phyloP scores from a whole-genome alignment of 2,113 vertebrate genomes.

The Clarias magur region DNA sequence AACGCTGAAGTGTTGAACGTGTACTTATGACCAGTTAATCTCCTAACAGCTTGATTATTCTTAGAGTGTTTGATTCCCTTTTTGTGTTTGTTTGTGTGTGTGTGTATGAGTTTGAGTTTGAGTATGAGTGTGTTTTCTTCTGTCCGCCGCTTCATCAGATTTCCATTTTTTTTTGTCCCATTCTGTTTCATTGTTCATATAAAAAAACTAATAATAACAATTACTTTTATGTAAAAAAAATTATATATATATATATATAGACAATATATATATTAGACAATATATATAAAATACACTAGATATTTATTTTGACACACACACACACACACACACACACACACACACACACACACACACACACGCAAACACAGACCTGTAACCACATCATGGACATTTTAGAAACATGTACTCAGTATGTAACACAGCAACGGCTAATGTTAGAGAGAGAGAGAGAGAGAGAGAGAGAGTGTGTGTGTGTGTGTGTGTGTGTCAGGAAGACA shows the following conservation, averaged over 20 bases:
- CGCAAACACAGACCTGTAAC: not conserved
- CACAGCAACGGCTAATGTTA: not conserved
- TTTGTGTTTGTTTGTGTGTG: not conserved
- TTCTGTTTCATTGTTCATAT: not conserved
- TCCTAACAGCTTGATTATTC: not conserved
- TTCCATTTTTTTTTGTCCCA: not conserved
- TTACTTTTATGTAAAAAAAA: no score
- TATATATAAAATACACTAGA: no score
- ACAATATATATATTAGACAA: not conserved
- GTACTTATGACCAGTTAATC: not conserved
- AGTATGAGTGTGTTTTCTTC: not conserved
- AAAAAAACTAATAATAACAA: not conserved
- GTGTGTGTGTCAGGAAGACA: no score
- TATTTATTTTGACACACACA: not conserved
- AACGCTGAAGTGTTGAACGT: not conserved
- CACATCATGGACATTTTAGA: not conserved
- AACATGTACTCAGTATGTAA: not conserved
- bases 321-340: not conserved
- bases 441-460: not conserved
- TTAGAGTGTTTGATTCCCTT: not conserved
- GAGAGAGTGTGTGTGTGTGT: not conserved
- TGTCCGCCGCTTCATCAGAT: not conserved
- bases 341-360: not conserved
- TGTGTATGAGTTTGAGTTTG: not conserved
- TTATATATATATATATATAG: not conserved